phyloP scores from a whole-genome alignment of 2,797 vertebrate species.

The Catharus ustulatus region DNA sequence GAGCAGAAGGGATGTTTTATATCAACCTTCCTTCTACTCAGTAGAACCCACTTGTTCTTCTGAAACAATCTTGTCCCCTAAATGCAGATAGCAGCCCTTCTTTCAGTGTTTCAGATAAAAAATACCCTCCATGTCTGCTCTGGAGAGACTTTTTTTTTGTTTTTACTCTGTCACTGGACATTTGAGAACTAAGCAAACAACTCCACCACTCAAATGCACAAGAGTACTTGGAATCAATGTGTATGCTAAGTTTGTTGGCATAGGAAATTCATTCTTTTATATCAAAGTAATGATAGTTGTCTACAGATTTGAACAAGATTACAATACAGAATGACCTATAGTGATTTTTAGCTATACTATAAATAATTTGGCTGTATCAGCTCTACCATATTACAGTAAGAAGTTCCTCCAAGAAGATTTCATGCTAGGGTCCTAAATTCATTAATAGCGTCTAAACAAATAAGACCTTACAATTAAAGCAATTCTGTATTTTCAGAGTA shows the following conservation, averaged over 20 bases:
- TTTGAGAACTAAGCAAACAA: not conserved
- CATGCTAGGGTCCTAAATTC: not conserved
- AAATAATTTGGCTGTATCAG: not conserved
- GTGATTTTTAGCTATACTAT: not conserved
- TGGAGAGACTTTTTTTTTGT: not conserved
- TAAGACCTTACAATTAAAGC: not conserved
- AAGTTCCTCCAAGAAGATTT: not conserved
- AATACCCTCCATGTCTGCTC: not conserved
- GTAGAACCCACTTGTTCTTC: not conserved
- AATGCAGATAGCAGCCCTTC: not conserved
- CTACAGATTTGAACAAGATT: not conserved
- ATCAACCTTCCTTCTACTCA: not conserved
- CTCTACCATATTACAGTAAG: not conserved
- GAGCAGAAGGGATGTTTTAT: not conserved
- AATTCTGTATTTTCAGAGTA: not conserved
- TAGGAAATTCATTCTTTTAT: not conserved
- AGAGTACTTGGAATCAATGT: not conserved
- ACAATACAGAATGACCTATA: not conserved
- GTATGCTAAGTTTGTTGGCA: not conserved
- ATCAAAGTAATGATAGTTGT: not conserved
- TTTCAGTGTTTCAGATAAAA: not conserved
- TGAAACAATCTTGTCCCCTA: not conserved
- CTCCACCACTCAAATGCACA: not conserved
- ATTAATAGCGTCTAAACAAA: not conserved
- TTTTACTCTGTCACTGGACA: not conserved